Base-by-base conservation (phyloP, 2,113 vertebrate species). In the Gambusia affinis region DNA sequence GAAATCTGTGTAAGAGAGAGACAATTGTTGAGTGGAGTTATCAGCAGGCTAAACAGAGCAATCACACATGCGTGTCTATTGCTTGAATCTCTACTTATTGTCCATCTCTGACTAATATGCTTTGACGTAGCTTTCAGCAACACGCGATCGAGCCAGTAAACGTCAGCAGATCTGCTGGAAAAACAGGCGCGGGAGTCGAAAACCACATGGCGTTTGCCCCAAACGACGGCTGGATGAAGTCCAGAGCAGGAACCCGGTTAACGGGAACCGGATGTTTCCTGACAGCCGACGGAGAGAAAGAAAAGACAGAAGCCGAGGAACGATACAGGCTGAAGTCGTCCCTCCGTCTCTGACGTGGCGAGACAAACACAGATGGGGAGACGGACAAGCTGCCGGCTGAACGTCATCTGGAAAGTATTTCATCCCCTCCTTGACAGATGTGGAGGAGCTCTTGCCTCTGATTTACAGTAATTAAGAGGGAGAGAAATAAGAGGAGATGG, bases 391-490 rank as follows among this genome's bases (percentile, higher is more conserved):
- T 60, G 76, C 81, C 76, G 70, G 0, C 54, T 57, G 60, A 72
- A 60, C 22, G 5, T 84, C 78, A 79, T 85, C 78, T 86, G 80
- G 85, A 85, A 74, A 75, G 67, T 24, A 5, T 73, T 76, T 65
- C 10, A 0, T 72, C 63, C 17, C 57, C 42, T n/a, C 29, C 22
- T 17, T 10, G 3, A 61, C 77, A 73, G 72, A 87, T 85, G 83
- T 33, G 71, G 81, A 39, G 80, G 10, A 51, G 28, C 12, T 4
- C 79, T 22, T 61, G 64, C 37, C 42, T 75, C 63, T 60, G 51
- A 60, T 73, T 64, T n/a, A 37, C 12, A 60, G 60, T 57, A 57
- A 57, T 57, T 57, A 57, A n/a, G 24, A n/a, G 2, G 24, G 8
- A 51, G 47, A 1, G 0, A 6, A 51, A 51, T 22, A 17, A 19